Evolutionary conservation across 1,140 invertebrate genomes (phyloP).

Genomic region (Magallana angulata): DNA sequence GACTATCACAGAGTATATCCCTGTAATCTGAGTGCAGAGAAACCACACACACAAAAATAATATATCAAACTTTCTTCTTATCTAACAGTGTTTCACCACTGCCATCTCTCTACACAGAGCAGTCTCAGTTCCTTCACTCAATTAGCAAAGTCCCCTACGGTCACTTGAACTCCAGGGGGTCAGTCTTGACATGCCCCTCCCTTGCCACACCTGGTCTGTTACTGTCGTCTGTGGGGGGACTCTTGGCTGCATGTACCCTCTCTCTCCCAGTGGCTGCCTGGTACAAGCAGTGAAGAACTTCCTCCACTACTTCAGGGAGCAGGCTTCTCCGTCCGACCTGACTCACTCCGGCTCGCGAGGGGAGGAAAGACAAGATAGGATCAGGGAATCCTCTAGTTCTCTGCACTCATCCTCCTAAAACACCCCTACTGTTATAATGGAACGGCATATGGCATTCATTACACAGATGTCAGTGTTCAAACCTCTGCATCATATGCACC

Average conservation of each 20-base stretch:
- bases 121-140: neutral
- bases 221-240: neutral
- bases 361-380: conserved; percentile 28
- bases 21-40: conserved; percentile 11
- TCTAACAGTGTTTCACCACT: conserved; percentile 24
- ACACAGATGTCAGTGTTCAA: conserved; percentile 35
- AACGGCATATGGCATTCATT: conserved; percentile 16
- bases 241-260: neutral
- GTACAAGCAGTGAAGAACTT: neutral
- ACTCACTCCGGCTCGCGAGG: neutral
- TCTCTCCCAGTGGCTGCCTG: neutral
- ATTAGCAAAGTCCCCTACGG: neutral
- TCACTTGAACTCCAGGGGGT: neutral
- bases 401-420: neutral
- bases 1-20: conserved; percentile 1
- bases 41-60: conserved; percentile 31
- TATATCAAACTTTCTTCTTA: conserved; percentile 6
- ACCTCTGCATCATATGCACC: conserved; percentile 14
- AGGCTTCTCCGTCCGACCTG: neutral
- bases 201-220: conserved; percentile 15
- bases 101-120: neutral
- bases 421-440: conserved; percentile 32
- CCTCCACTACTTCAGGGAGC: neutral
- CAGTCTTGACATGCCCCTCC: neutral
- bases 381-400: conserved; percentile 7